phyloP scores from a whole-genome alignment of 2,113 vertebrate genomes.

The Athene cunicularia region DNA sequence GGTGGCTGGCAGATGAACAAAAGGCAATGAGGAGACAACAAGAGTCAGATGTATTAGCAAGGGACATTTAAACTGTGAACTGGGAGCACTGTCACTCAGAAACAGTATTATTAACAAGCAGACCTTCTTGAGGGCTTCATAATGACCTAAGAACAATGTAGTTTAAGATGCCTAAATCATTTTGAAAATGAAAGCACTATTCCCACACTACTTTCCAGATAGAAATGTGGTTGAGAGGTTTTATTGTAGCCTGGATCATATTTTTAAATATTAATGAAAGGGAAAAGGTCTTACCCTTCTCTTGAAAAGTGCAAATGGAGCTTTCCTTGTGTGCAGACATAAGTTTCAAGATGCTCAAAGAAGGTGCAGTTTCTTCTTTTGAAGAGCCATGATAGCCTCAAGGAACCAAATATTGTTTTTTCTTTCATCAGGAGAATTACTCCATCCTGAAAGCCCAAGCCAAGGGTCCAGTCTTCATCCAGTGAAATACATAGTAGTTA shows the following conservation, averaged over 20 bases:
- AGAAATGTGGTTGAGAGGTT: not conserved
- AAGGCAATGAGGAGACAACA: not conserved
- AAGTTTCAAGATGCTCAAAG: not conserved
- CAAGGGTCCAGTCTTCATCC: not conserved
- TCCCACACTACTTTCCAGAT: not conserved
- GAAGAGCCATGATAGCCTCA: not conserved
- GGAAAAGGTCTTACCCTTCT: not conserved
- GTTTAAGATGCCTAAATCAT: not conserved
- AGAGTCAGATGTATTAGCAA: not conserved
- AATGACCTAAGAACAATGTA: not conserved
- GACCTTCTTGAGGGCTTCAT: not conserved
- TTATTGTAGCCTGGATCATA: not conserved
- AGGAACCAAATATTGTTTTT: not conserved
- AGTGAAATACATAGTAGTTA: not conserved
- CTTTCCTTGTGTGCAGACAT: not conserved
- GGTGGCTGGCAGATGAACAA: not conserved
- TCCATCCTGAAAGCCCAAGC: not conserved
- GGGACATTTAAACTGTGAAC: not conserved
- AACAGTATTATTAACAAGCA: not conserved
- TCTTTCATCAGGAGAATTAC: not conserved
- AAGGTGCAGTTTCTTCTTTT: not conserved
- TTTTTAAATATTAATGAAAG: not conserved
- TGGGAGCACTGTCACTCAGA: not conserved
- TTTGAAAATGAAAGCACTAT: not conserved
- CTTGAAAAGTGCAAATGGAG: not conserved